These are phyloP conservation scores for Drosophila stalkeri DNA, from an alignment of 2,888 invertebrate genomes.

Conservation along the genomic window DNA sequence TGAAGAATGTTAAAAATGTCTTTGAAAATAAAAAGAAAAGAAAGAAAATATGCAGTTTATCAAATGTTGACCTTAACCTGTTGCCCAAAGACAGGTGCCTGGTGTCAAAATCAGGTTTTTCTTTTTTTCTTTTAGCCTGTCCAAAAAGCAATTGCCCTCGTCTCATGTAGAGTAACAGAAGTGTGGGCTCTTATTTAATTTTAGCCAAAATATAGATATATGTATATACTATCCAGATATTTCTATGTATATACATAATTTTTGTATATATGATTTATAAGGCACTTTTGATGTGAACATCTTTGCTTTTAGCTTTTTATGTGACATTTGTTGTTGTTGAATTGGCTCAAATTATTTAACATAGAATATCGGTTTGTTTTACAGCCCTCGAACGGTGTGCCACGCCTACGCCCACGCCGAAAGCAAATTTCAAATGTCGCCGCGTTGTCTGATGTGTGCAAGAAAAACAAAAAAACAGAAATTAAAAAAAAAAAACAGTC, in stretches of 20 bases:
- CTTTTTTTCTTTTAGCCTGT: not conserved
- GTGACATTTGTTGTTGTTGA: conserved; percentile 58
- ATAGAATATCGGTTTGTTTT: conserved; percentile 68
- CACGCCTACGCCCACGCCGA: conserved; percentile 27
- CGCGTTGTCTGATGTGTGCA: conserved; percentile 61
- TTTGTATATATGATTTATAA: conserved; percentile 68
- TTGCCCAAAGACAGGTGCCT: conserved; percentile 33
- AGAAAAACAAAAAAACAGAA: conserved; percentile 41
- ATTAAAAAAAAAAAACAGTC: conserved; percentile 34
- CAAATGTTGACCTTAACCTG: conserved; percentile 43
- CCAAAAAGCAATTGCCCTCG: conserved; percentile 27
- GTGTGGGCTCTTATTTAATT: conserved; percentile 42
- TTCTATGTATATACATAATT: conserved; percentile 27
- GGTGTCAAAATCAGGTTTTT: conserved; percentile 18
- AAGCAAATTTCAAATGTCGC: conserved; percentile 54
- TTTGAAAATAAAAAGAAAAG: not conserved
- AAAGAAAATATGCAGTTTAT: conserved; percentile 13
- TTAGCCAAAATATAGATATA: conserved; percentile 18
- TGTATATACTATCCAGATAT: not conserved
- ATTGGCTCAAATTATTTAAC: conserved; percentile 65
- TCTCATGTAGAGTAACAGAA: not conserved
- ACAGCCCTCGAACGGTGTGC: conserved; percentile 23
- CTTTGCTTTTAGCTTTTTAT: conserved; percentile 64
- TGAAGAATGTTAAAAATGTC: conserved; percentile 9
- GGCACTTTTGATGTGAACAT: conserved; percentile 70